Conservation (phyloP, 1,140 invertebrate genomes). For the Drosophila pandora region DNA sequence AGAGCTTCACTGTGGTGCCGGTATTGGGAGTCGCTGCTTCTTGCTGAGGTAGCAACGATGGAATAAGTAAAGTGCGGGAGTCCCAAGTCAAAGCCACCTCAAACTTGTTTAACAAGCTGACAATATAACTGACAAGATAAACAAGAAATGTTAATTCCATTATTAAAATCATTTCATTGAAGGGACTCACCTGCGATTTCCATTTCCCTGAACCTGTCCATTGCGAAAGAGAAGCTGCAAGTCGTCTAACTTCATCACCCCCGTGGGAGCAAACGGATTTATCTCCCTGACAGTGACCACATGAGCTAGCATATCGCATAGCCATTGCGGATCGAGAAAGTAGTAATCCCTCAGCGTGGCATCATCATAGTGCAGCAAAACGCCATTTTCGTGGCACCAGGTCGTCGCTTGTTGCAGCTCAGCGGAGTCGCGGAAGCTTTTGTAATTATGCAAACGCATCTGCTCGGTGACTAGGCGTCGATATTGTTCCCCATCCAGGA, state of each 20-base stretch:
- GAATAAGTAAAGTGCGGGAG: slow-evolving; percentile 94
- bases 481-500: slow-evolving; percentile 94
- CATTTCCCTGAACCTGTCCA: slow-evolving; percentile 82
- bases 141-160: neutral
- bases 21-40: slow-evolving; percentile 87
- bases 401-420: slow-evolving; percentile 97
- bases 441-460: slow-evolving; percentile 86
- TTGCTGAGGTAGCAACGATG: slow-evolving; percentile 92
- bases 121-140: slow-evolving; percentile 88
- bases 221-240: slow-evolving; percentile 96
- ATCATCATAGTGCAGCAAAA: slow-evolving; percentile 99
- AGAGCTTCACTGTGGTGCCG: slow-evolving; percentile 85
- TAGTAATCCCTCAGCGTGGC: slow-evolving; percentile 95
- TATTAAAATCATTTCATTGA: neutral
- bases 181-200: slow-evolving; percentile 83
- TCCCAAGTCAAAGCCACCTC: slow-evolving; percentile 99
- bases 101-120: slow-evolving; percentile 97
- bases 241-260: slow-evolving; percentile 97
- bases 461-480: slow-evolving; percentile 89
- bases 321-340: slow-evolving; percentile 97
- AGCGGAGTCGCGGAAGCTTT: slow-evolving; percentile 89
- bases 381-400: slow-evolving; percentile 98
- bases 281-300: slow-evolving; percentile 98
- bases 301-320: slow-evolving; percentile 98
- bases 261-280: slow-evolving; percentile 96